Conservation (phyloP, 2,797 vertebrate species). For the Botia kubotai region DNA sequence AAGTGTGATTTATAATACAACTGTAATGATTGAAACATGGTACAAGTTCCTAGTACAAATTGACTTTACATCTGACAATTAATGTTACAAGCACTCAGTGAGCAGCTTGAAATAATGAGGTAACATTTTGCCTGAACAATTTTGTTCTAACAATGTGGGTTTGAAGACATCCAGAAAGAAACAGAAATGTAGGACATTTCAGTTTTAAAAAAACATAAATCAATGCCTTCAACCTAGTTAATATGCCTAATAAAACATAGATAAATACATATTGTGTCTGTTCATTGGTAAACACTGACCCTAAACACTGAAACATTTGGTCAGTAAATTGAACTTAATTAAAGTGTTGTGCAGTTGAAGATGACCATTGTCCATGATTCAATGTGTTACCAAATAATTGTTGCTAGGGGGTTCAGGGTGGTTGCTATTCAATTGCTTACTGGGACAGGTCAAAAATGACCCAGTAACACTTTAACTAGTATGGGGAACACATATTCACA, state of each 20-base stretch:
- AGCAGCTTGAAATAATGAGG: conserved; percentile 19
- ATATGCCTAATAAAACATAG: no score
- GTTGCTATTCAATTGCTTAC: no score
- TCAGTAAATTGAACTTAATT: no score
- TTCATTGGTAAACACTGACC: no score
- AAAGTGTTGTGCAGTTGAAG: no score
- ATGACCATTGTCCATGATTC: no score
- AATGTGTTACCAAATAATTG: no score
- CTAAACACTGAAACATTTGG: neutral
- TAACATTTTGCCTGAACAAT: neutral
- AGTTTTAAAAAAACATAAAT: neutral
- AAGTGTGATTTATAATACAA: conserved; percentile 38
- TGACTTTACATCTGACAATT: neutral
- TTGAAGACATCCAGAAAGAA: neutral
- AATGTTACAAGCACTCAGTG: conserved; percentile 3
- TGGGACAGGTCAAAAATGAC: no score
- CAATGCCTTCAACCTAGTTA: neutral
- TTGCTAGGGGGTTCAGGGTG: no score
- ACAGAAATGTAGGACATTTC: neutral
- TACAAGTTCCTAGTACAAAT: neutral
- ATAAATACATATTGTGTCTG: no score
- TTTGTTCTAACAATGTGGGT: neutral
- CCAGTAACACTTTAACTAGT: no score
- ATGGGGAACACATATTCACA: no score
- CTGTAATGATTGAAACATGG: conserved; percentile 24